phyloP scores from a whole-genome alignment of 2,888 invertebrate species.

The Sinodicranocentrus sp. region DNA sequence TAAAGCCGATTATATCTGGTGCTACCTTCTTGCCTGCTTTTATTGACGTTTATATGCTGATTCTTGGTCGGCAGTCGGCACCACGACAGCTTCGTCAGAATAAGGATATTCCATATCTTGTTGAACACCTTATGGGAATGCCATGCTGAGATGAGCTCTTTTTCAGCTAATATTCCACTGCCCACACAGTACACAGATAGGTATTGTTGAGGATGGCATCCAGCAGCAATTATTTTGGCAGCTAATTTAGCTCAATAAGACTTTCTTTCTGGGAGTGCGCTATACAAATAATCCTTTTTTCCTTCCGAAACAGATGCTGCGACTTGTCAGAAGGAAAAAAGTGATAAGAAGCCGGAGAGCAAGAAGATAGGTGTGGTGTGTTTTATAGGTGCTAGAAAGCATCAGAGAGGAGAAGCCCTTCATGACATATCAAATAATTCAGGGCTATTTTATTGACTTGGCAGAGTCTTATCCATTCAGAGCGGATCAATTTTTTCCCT shows the following conservation, averaged over 20 bases:
- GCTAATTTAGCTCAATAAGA: constrained; percentile 66
- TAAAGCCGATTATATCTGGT: not conserved
- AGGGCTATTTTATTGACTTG: constrained; percentile 56
- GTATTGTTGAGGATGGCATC: no score
- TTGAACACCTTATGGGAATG: constrained; percentile 45
- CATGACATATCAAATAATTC: constrained; percentile 66
- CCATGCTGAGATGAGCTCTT: constrained; percentile 46
- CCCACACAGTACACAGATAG: no score
- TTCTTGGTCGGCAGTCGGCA: constrained; percentile 43
- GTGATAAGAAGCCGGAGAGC: not conserved
- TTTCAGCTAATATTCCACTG: constrained; percentile 5
- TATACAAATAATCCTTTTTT: constrained; percentile 23
- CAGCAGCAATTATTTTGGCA: constrained; percentile 63
- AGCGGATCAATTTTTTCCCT: constrained; percentile 9
- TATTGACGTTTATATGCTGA: not conserved
- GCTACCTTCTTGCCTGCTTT: constrained; percentile 3
- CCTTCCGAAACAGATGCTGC: constrained; percentile 57
- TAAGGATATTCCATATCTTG: constrained; percentile 51
- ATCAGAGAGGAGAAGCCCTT: constrained; percentile 33
- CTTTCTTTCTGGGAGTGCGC: constrained; percentile 21
- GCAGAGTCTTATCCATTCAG: constrained; percentile 20
- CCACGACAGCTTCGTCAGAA: constrained; percentile 3
- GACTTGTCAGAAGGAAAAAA: not conserved
- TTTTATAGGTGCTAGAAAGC: constrained; percentile 16
- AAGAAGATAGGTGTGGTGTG: constrained; percentile 49